Base-by-base conservation (phyloP, 2,888 invertebrate species). In the Bimastos eiseni region DNA sequence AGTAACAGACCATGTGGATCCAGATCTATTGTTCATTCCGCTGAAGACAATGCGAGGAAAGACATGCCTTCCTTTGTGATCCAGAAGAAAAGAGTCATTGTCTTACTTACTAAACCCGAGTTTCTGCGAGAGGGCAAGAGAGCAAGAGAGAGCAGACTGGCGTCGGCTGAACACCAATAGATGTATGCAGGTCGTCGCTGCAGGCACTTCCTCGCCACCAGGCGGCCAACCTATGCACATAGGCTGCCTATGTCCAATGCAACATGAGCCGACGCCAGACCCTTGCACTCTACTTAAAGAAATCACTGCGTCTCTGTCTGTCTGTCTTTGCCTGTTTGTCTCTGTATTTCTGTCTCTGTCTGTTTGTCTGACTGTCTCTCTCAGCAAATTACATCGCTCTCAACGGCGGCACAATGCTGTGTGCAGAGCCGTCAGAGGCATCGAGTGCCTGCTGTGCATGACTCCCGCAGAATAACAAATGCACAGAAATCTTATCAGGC, bases 391-490 rank as follows among this genome's bases (percentile, higher is more conserved):
- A 70, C 70, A 70, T 30, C n/a, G 70, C 70, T 70, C n/a, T 6
- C 70, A 70, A n/a, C 70, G 70, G n/a, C 70, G n/a, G n/a, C n/a
- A n/a, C 70, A 70, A n/a, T 70, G 70, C 24, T 70, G 70, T 70
- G 70, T 30, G 70, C 70, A 4, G 70, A n/a, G 70, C 70, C 70
- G 30, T 70, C 8, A 49, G 24, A 49, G 24, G 49, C 49, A 49
- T 49, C 49, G 70, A 70, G 70, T 70, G n/a, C 70, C 70, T 70
- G 1, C 70, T 70, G 70, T n/a, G 30, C 30, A n/a, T n/a, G 70
- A 70, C 70, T 70, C 70, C 70, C 70, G n/a, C n/a, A n/a, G 70
- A 70, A 70, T 70, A 70, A n/a, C n/a, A 70, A 70, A n/a, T 70
- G 30, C 5, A 70, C 30, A 30, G 30, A 70, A 70, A 70, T n/a